These are phyloP conservation scores for Listronotus bonariensis DNA, from an alignment of 1,140 invertebrate genomes.

Conservation along the genomic window DNA sequence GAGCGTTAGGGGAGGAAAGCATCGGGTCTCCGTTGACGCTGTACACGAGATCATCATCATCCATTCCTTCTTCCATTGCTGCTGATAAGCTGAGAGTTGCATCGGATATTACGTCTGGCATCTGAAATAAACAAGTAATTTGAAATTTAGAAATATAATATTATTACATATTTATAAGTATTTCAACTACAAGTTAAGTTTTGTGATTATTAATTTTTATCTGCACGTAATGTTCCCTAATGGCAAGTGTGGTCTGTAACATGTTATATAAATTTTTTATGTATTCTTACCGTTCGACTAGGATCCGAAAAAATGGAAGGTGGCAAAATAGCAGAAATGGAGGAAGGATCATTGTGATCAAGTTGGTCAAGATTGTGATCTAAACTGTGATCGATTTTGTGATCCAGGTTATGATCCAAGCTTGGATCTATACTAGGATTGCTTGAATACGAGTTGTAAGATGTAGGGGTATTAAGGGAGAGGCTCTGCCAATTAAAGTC, in stretches of 20 bases:
- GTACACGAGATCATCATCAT: slow-evolving; percentile 73
- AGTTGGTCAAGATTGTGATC: slow-evolving; percentile 43
- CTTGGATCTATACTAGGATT: slow-evolving; percentile 20
- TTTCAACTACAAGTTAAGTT: no score
- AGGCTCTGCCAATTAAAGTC: slow-evolving; percentile 62
- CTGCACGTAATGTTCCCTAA: no score
- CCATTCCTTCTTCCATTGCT: slow-evolving; percentile 80
- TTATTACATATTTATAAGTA: no score
- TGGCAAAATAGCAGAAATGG: slow-evolving; percentile 45
- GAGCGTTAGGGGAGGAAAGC: slow-evolving; percentile 57
- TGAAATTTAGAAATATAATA: not conserved
- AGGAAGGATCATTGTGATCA: slow-evolving; percentile 57
- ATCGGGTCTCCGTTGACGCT: slow-evolving; percentile 67
- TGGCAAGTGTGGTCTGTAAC: no score
- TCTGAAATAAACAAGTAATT: slow-evolving; percentile 51
- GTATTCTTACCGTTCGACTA: slow-evolving; percentile 52
- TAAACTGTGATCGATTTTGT: slow-evolving; percentile 35
- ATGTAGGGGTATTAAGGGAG: slow-evolving; percentile 31
- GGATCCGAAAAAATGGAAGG: slow-evolving; percentile 47
- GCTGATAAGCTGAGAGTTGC: slow-evolving; percentile 69
- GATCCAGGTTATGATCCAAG: slow-evolving; percentile 34
- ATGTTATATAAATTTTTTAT: no score
- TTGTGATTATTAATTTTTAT: no score
- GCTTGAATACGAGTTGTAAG: slow-evolving; percentile 50
- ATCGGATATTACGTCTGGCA: slow-evolving; percentile 62